A percentile compares a stretch with the other conserved stretches of the same genome.
Conservation (phyloP, 2,888 invertebrate species). For the Orthonevra nobilis region DNA sequence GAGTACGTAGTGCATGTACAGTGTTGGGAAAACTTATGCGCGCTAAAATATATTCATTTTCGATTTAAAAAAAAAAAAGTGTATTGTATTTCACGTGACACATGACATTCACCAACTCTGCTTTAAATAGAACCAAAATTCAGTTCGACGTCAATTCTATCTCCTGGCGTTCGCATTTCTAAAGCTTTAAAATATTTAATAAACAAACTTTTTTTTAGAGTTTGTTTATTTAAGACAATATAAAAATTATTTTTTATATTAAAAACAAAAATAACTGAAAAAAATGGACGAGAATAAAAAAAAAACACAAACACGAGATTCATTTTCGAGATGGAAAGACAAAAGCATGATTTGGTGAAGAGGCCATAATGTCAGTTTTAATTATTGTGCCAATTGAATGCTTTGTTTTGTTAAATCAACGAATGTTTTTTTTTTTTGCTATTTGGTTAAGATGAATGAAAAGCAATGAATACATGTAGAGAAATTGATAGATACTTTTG, state of each 20-base stretch:
- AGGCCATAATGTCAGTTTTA: slow-evolving; percentile 66
- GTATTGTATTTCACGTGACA: slow-evolving; percentile 62
- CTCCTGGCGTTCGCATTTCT: slow-evolving; percentile 13
- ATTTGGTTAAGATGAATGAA: slow-evolving; percentile 10
- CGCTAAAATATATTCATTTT: slow-evolving; percentile 21
- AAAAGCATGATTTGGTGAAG: slow-evolving; percentile 71
- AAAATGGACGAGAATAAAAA: slow-evolving; percentile 41
- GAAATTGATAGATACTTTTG: background rate
- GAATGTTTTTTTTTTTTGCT: slow-evolving; percentile 26
- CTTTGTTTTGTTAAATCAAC: slow-evolving; percentile 29
- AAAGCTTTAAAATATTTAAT: too few relatives aligned
- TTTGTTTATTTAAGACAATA: too few relatives aligned
- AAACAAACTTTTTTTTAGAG: background rate
- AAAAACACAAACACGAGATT: slow-evolving; percentile 37
- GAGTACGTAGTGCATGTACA: background rate
- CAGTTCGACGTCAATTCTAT: slow-evolving; percentile 7
- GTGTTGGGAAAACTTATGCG: too few relatives aligned
- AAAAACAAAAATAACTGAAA: slow-evolving; percentile 44
- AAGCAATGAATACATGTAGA: slow-evolving; percentile 45
- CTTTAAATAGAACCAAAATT: slow-evolving; percentile 42
- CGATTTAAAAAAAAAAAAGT: slow-evolving; percentile 19
- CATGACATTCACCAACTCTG: slow-evolving; percentile 73
- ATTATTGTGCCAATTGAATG: slow-evolving; percentile 57
- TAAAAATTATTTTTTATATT: too few relatives aligned
- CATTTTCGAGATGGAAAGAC: slow-evolving; percentile 41